Base-by-base conservation (phyloP, 2,888 invertebrate species). In the Andricus curvator region DNA sequence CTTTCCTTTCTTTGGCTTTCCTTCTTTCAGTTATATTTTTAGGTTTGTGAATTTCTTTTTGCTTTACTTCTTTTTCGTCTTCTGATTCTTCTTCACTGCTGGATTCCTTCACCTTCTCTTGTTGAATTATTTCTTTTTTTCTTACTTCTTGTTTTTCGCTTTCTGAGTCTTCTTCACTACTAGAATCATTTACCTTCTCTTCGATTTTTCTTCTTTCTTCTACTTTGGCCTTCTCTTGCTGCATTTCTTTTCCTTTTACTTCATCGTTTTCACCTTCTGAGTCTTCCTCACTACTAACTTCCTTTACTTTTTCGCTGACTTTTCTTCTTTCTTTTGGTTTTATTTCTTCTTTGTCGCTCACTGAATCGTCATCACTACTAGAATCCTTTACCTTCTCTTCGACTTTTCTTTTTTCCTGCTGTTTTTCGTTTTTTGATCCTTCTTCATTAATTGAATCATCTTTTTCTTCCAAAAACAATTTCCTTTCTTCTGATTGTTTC, bases 191-290 rank as follows among this genome's bases (percentile, higher is more conserved):
- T 51, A 8, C 20, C 8, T 56, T 56, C 5, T 56, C 22, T 62
- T 77, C 29, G 22, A 62, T 64, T 5, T 67, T 6, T n/a, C 8
- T 64, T 70, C n/a, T 66, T 56, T 78, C 37, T 51, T 37, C 37
- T 20, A 68, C 33, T 60, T 68, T 70, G 20, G 68, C 68, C 11
- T 33, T 44, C 11, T 25, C n/a, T 56, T 56, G 8, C n/a, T 56
- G 51, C n/a, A 20, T 56, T 56, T n/a, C n/a, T 56, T n/a, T 56
- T 56, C 8, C 8, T 9, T n/a, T 56, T 20, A n/a, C 6, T 20
- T 56, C n/a, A 6, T 56, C 9, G 3, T 48, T 48, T 56, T n/a
- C 8, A 15, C 8, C 9, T 3, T 56, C 51, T 25, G 67, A 44
- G 13, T 67, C 20, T 37, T 66, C 66, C n/a, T 67, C 41, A 22